Conservation (phyloP, 2,888 invertebrate genomes). For the Drosophila tripunctata region DNA sequence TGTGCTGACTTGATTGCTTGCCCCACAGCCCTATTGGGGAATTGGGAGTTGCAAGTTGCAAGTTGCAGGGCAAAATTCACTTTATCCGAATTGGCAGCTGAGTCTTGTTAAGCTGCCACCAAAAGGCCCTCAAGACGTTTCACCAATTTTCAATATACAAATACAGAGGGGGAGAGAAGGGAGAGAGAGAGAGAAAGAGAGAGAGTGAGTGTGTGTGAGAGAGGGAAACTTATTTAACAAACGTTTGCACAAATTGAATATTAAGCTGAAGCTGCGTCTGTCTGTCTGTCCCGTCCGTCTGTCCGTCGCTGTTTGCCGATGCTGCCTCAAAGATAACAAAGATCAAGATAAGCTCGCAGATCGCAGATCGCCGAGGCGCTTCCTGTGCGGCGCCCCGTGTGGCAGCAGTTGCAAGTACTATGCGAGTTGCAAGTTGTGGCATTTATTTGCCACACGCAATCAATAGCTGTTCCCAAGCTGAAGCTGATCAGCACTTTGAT, state of each 20-base stretch:
- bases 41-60: slow-evolving; percentile 6
- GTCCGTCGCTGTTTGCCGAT: slow-evolving; percentile 31
- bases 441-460: slow-evolving; percentile 72
- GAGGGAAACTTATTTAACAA: slow-evolving; percentile 53
- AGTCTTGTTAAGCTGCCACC: slow-evolving; percentile 48
- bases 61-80: slow-evolving; percentile 10
- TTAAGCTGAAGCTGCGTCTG: too few species aligned
- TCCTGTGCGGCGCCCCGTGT: slow-evolving; percentile 58
- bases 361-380: slow-evolving; percentile 48
- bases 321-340: slow-evolving; percentile 23
- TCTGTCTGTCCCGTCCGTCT: slow-evolving; percentile 27
- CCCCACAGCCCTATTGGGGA: slow-evolving; percentile 2
- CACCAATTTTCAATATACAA: slow-evolving; percentile 66
- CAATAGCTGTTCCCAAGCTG: slow-evolving; percentile 52
- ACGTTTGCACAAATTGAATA: slow-evolving; percentile 75
- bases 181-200: background rate
- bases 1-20: slow-evolving; percentile 14
- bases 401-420: slow-evolving; percentile 30
- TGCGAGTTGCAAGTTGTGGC: slow-evolving; percentile 15
- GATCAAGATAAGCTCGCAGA: slow-evolving; percentile 74
- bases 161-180: slow-evolving; percentile 42
- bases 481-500: slow-evolving; percentile 73
- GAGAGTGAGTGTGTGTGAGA: too few species aligned
- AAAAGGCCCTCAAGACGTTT: slow-evolving; percentile 7
- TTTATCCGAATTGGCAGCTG: slow-evolving; percentile 11